These are phyloP conservation scores for Clarias laeviceps DNA, from an alignment of 2,797 vertebrate species.

Conservation along the genomic window DNA sequence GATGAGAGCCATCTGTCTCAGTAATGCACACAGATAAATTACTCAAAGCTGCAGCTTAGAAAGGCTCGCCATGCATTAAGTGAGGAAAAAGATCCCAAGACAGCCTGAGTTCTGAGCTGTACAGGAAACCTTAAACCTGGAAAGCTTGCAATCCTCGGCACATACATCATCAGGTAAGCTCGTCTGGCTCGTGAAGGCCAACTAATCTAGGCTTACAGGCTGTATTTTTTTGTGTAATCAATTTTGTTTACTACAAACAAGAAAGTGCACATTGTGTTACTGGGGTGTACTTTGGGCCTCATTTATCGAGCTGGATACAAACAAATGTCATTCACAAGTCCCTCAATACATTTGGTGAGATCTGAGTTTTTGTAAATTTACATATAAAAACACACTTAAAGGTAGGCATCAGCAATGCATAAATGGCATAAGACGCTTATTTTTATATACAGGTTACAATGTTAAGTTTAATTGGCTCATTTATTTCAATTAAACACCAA, in stretches of 20 bases:
- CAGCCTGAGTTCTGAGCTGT: background rate
- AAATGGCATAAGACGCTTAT: background rate
- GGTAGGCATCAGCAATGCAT: background rate
- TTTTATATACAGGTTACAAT: background rate
- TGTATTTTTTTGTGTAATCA: background rate
- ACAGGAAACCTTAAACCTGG: background rate
- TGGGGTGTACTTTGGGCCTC: slow-evolving; percentile 10
- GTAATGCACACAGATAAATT: slow-evolving; percentile 34
- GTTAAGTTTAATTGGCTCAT: background rate
- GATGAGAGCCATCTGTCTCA: slow-evolving; percentile 39
- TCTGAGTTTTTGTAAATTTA: background rate
- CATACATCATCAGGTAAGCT: background rate
- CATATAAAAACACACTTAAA: background rate
- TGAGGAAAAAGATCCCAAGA: slow-evolving; percentile 6
- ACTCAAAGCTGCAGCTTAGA: slow-evolving; percentile 28
- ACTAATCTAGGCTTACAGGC: background rate
- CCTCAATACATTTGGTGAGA: slow-evolving; percentile 1
- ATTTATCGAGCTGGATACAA: slow-evolving; percentile 10
- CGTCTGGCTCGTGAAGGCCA: background rate
- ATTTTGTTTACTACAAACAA: background rate
- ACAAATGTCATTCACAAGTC: slow-evolving; percentile 1
- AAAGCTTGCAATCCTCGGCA: slow-evolving; percentile 1
- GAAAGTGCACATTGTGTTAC: background rate
- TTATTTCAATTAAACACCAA: background rate
- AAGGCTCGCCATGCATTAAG: slow-evolving; percentile 25